Conservation (phyloP, 2,113 vertebrate genomes). For the Diadophis punctatus region DNA sequence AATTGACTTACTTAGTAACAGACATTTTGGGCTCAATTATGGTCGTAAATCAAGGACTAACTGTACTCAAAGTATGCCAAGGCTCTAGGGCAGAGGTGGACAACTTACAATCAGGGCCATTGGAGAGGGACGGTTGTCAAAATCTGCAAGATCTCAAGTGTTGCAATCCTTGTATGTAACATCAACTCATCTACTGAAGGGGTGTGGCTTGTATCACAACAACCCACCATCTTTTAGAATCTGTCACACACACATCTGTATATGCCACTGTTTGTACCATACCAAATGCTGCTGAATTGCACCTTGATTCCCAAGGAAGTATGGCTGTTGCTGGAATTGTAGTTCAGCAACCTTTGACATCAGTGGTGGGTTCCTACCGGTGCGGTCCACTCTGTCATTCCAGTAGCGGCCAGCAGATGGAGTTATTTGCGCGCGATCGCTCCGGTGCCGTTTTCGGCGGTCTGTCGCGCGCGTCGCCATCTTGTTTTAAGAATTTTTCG, state of each 20-base stretch:
- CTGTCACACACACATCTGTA: not conserved
- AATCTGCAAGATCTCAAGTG: not conserved
- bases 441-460: too few relatives aligned
- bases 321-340: not conserved
- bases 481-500: too few relatives aligned
- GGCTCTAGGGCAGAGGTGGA: not conserved
- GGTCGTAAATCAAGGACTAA: too few relatives aligned
- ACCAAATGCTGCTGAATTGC: not conserved
- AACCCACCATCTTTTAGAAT: not conserved
- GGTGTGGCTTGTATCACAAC: not conserved
- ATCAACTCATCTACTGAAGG: not conserved
- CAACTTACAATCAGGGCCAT: not conserved
- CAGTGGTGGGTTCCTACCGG: too few relatives aligned
- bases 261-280: not conserved
- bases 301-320: not conserved
- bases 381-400: too few relatives aligned
- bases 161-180: not conserved
- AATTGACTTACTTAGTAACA: too few relatives aligned
- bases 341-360: not conserved
- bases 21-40: too few relatives aligned
- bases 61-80: too few relatives aligned
- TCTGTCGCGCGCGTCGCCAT: too few relatives aligned
- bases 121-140: not conserved
- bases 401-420: too few relatives aligned
- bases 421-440: too few relatives aligned